Base-by-base conservation (phyloP, 92 coral and sea anemone genomes). In the Paragorgia papillata region DNA sequence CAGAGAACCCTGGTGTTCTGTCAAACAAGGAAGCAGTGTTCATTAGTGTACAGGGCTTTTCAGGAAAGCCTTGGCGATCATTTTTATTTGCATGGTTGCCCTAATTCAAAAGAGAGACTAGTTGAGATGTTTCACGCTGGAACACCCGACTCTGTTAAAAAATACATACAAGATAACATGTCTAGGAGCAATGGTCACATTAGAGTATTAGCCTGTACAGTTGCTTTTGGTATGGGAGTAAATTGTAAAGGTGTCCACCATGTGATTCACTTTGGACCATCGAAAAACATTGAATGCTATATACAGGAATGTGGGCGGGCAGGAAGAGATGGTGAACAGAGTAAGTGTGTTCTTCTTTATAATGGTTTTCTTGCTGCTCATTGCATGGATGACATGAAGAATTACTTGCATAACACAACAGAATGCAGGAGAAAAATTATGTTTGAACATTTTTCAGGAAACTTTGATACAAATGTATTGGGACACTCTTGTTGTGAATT, bases 21-120 rank as follows among this genome's bases (percentile, higher is more conserved):
- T 50, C 85, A 82, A 82, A 82, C 81, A 30, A 29, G 87, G 63
- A 83, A 75, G 31, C 87, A 83, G 69, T 83, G 83, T 57, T 70
- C 77, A 29, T 27, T 75, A 12, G 24, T 75, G 32, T 83, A 83
- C 60, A 14, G 46, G 8, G 53, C 69, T 22, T 83, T 83, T 56
- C 26, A 66, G 44, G 57, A 59, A 21, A 37, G 62, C 55, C 82
- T 83, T 35, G 87, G 83, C 10, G 28, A 49, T 31, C 27, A 10
- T 30, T 76, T 83, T 31, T 79, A 57, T 59, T 35, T 74, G 31
- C 21, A 39, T 30, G 62, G 21, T 27, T 3, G 2, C 1, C 17
- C 19, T 17, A 60, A 60, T 24, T 39, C 66, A 9, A 60, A 30
- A 60, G 33, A 28, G 33, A 0, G 66, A 8, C 37, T 60, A 27